Base-by-base conservation (phyloP, 2,797 vertebrate species). In the Eupleurogrammus muticus region DNA sequence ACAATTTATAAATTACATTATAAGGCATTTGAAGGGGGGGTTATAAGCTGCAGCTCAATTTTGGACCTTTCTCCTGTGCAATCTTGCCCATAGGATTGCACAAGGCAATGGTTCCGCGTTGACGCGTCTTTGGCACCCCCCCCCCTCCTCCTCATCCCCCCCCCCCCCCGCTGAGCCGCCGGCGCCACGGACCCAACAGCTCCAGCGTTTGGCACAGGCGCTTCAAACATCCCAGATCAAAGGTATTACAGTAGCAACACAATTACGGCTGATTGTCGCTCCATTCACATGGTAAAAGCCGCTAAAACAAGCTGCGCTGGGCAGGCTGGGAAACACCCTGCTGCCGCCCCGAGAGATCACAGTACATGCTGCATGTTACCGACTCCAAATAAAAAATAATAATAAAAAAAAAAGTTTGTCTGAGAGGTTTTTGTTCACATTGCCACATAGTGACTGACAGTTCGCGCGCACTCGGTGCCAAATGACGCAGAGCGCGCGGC, bases 171-270 rank as follows among this genome's bases (percentile, higher is more conserved):
- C 63, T 75, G 89, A 20, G 89, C 73, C 73, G 49, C 73, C 77
- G 93, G 92, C 89, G 92, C 88, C 90, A 82, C 85, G 49, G 16
- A 17, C 70, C 64, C 76, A 62, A 65, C 61, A 65, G 66, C 9
- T 28, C 28, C 60, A 68, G 81, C 90, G 16, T 91, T 93, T 92
- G 91, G 87, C 90, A 62, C 84, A 60, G 60, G 61, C 69, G 63
- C 82, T 90, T 90, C 86, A 90, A 89, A 87, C 87, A 71, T 80
- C 40, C 0, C 62, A 87, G 88, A 94, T 94, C 92, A 95, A 94
- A 94, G 87, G 84, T 51, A 51, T 92, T 92, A 93, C 93, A 93
- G 91, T 89, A 93, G 93, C 89, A 73, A 88, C 88, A 91, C 90
- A 87, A 91, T 93, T 86, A 89, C 67, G 34, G 63, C 21, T 66